Percentiles rank a stretch among this genome's conserved stretches.
Conservation (phyloP, 2,113 vertebrate genomes). For the pig (Sus scrofa) region DNA sequence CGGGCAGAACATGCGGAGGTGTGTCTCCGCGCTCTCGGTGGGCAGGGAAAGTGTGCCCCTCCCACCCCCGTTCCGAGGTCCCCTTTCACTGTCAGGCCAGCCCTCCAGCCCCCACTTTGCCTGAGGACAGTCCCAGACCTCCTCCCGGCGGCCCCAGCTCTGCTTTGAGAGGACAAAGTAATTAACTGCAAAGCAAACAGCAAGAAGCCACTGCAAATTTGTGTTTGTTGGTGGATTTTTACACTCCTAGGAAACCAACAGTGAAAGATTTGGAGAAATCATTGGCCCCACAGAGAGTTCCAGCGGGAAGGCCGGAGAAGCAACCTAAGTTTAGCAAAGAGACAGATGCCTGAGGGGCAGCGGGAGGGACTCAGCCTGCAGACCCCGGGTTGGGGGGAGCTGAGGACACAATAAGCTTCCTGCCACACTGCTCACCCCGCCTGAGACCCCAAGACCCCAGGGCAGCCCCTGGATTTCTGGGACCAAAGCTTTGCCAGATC, state of each 20-base stretch:
- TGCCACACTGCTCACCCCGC: fast-evolving
- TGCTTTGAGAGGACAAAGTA: background rate
- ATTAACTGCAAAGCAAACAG: background rate
- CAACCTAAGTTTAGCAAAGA: background rate
- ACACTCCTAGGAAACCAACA: fast-evolving
- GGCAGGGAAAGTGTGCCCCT: background rate
- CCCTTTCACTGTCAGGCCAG: no score
- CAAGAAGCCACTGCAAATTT: fast-evolving
- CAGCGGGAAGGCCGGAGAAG: background rate
- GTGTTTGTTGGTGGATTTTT: background rate
- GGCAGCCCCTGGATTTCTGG: background rate
- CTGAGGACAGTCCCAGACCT: background rate
- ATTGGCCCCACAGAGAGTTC: fast-evolving
- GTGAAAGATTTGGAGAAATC: background rate
- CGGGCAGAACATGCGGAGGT: fast-evolving
- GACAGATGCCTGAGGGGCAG: fast-evolving
- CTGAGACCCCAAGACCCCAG: background rate
- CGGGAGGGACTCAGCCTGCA: fast-evolving
- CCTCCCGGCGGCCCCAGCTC: background rate
- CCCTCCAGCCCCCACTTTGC: background rate
- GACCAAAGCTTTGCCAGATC: background rate
- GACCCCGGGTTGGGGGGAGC: background rate
- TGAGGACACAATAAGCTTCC: no score
- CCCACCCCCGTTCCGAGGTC: fast-evolving
- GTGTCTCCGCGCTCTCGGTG: background rate